Conservation (phyloP, 37 sponge, comb jelly and placozoan genomes). For the Mnemiopsis leidyi region DNA sequence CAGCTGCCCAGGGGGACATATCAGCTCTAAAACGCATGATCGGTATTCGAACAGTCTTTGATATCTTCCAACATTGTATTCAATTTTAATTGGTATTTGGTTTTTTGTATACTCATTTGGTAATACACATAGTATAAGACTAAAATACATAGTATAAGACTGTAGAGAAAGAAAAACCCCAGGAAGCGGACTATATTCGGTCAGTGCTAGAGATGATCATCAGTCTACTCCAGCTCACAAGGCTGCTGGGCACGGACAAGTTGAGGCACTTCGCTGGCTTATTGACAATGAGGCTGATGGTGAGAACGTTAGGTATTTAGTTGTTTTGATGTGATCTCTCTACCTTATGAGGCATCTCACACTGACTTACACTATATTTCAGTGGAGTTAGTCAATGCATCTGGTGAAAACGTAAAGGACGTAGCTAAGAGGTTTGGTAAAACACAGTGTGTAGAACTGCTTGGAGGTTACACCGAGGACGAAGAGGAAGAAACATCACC, state of each 20-base stretch:
- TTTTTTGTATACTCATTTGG: too few species aligned
- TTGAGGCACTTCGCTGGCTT: slow-evolving; percentile 30
- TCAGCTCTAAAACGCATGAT: slow-evolving; percentile 55
- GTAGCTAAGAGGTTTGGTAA: slow-evolving; percentile 59
- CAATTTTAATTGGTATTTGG: too few species aligned
- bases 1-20: slow-evolving; percentile 21
- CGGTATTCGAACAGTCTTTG: neutral
- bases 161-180: too few species aligned
- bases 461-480: slow-evolving; percentile 57
- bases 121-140: too few species aligned
- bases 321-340: neutral
- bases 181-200: slow-evolving; percentile 28
- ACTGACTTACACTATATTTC: neutral
- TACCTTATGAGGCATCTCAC: neutral
- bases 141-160: too few species aligned
- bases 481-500: slow-evolving; percentile 54
- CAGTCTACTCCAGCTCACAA: slow-evolving; percentile 58
- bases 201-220: slow-evolving; percentile 42
- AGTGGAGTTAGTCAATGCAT: neutral
- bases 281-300: slow-evolving; percentile 39
- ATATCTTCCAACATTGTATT: too few species aligned
- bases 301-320: neutral
- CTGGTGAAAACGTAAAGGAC: slow-evolving; percentile 30
- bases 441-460: slow-evolving; percentile 9
- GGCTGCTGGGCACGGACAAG: slow-evolving; percentile 59